phyloP scores from a whole-genome alignment of 2,888 invertebrate species.

The Coleophora deauratella region DNA sequence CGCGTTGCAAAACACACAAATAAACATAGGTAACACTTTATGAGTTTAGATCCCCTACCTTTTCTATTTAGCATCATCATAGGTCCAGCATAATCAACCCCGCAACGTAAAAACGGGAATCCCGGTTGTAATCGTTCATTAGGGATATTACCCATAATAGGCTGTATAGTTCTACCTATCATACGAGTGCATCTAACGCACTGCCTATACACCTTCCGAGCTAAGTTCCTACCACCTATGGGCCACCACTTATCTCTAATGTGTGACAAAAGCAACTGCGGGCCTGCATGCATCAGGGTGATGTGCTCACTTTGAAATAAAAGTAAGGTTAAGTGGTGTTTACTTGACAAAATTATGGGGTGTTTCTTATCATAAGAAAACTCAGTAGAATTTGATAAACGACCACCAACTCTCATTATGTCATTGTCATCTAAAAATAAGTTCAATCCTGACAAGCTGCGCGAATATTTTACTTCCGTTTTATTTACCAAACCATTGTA shows the following conservation, averaged over 20 bases:
- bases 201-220: not conserved
- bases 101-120: slow-evolving; percentile 7
- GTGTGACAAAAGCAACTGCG: slow-evolving; percentile 5
- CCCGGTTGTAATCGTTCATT: slow-evolving; percentile 1
- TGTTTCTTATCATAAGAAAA: slow-evolving; percentile 10
- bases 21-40: slow-evolving; percentile 11
- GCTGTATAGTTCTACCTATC: slow-evolving; percentile 4
- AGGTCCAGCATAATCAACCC: slow-evolving; percentile 12
- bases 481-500: not conserved
- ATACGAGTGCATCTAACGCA: slow-evolving; percentile 6
- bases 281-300: slow-evolving; percentile 8
- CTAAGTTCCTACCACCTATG: slow-evolving; percentile 8
- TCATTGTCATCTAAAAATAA: slow-evolving; percentile 1
- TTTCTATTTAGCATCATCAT: slow-evolving; percentile 6
- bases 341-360: slow-evolving; percentile 8
- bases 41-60: slow-evolving; percentile 6
- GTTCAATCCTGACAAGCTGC: not conserved
- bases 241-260: slow-evolving; percentile 8
- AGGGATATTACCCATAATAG: slow-evolving; percentile 12
- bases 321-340: slow-evolving; percentile 5
- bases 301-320: not conserved
- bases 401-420: slow-evolving; percentile 10
- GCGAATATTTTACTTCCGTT: not conserved
- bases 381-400: slow-evolving; percentile 6
- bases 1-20: slow-evolving; percentile 14